Conservation (phyloP, 2,797 vertebrate species). For the Acanthurus leucopareius region DNA sequence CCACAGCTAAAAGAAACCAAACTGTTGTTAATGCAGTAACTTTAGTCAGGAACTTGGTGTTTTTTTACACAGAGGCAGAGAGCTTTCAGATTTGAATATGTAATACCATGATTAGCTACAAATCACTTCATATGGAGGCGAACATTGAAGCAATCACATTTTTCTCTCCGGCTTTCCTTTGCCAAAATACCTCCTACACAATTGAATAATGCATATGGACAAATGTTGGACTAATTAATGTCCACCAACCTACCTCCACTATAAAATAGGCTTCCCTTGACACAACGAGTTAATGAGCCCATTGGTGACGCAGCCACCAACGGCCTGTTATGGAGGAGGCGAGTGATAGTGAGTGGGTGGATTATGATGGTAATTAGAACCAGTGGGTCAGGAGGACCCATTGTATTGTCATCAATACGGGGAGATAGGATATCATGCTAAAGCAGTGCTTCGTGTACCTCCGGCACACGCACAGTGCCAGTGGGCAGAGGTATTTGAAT, state of each 20-base stretch:
- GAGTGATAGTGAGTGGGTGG: conserved; percentile 62
- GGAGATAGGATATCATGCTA: conserved; percentile 57
- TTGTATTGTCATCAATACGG: conserved; percentile 69
- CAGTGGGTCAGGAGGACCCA: conserved; percentile 67
- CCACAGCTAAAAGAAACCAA: conserved; percentile 2
- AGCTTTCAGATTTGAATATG: conserved; percentile 36
- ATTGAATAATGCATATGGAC: conserved; percentile 83
- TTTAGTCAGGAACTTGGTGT: conserved; percentile 3
- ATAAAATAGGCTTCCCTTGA: conserved; percentile 68
- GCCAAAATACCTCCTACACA: conserved; percentile 81
- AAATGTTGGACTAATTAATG: conserved; percentile 84
- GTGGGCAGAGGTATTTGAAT: conserved; percentile 71
- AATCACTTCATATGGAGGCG: conserved; percentile 63
- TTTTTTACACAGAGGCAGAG: conserved; percentile 31
- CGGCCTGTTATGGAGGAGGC: conserved; percentile 53
- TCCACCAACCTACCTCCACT: conserved; percentile 66
- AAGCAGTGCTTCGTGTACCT: conserved; percentile 18
- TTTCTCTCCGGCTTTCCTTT: conserved; percentile 53
- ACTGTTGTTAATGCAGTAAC: not conserved
- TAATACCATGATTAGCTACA: conserved; percentile 47
- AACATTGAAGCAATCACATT: conserved; percentile 61
- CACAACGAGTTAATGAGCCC: conserved; percentile 63
- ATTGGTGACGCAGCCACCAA: conserved; percentile 49
- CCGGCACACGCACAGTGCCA: conserved; percentile 33
- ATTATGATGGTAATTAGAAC: conserved; percentile 73